Evolutionary conservation across 1,140 invertebrate genomes (phyloP).

Genomic region (Neuroterus valhalla): DNA sequence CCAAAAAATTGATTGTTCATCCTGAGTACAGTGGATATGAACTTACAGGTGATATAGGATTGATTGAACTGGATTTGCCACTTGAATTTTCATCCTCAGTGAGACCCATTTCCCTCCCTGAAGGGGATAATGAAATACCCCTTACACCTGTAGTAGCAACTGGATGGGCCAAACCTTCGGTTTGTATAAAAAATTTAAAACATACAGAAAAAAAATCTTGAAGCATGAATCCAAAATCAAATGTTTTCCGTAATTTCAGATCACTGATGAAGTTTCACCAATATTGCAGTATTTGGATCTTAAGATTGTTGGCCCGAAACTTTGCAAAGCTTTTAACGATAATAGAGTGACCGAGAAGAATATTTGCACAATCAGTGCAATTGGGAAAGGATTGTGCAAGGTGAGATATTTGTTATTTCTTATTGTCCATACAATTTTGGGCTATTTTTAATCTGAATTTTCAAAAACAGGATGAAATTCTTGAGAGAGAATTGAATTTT

Average conservation of each 20-base stretch:
- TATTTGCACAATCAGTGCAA: conserved; percentile 78
- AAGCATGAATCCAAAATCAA: not conserved
- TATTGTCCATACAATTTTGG: too few relatives aligned
- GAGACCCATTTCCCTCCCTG: conserved; percentile 49
- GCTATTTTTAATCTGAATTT: too few relatives aligned
- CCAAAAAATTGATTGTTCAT: conserved; percentile 62
- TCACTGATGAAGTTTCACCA: conserved; percentile 46
- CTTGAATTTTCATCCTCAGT: conserved; percentile 63
- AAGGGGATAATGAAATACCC: conserved; percentile 42
- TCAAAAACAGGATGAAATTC: too few relatives aligned
- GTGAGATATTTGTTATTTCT: conserved; percentile 66
- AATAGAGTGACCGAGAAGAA: conserved; percentile 60
- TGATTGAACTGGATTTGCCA: conserved; percentile 65
- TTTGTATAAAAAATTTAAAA: not conserved
- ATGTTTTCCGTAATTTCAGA: conserved; percentile 28
- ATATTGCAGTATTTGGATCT: conserved; percentile 49
- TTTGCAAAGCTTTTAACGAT: conserved; percentile 35
- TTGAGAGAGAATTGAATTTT: too few relatives aligned
- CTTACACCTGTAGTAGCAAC: conserved; percentile 59
- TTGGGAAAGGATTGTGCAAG: conserved; percentile 76
- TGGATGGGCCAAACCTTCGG: conserved; percentile 71
- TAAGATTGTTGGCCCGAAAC: conserved; percentile 41
- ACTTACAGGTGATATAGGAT: conserved; percentile 71
- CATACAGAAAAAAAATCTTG: not conserved
- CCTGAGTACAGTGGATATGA: conserved; percentile 54